These are phyloP conservation scores for Brachypalpus laphriformis DNA, from an alignment of 2,888 invertebrate species.

Conservation along the genomic window DNA sequence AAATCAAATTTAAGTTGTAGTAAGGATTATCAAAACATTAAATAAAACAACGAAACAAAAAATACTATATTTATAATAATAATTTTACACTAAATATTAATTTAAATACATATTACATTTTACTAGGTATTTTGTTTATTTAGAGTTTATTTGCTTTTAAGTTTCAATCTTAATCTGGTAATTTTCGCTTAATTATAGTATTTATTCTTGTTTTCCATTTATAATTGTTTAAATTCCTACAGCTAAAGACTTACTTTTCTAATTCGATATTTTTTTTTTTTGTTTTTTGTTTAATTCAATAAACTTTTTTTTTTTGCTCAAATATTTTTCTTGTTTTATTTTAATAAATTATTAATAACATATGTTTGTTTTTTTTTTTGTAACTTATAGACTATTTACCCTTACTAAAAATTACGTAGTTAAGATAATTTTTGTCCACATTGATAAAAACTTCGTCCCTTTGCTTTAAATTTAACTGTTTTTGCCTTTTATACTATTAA, in stretches of 20 bases:
- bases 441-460: slow-evolving; percentile 63
- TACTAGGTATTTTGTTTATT: slow-evolving; percentile 58
- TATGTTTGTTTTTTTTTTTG: slow-evolving; percentile 31
- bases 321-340: slow-evolving; percentile 11
- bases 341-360: slow-evolving; percentile 67
- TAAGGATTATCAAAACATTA: slow-evolving; percentile 39
- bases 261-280: slow-evolving; percentile 65
- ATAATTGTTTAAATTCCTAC: slow-evolving; percentile 49
- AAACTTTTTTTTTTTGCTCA: neutral
- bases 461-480: slow-evolving; percentile 35
- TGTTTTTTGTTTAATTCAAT: slow-evolving; percentile 17
- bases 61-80: slow-evolving; percentile 55
- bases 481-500: slow-evolving; percentile 21
- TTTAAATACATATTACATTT: slow-evolving; percentile 72
- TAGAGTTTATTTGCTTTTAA: slow-evolving; percentile 70
- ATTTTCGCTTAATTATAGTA: slow-evolving; percentile 42
- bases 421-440: slow-evolving; percentile 66
- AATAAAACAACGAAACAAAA: slow-evolving; percentile 16
- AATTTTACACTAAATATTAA: slow-evolving; percentile 70
- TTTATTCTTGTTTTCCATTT: slow-evolving; percentile 23
- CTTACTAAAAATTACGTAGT: slow-evolving; percentile 72
- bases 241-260: slow-evolving; percentile 52
- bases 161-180: slow-evolving; percentile 49
- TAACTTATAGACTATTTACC: slow-evolving; percentile 64
- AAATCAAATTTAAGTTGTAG: slow-evolving; percentile 52